Conservation (phyloP, 2,888 invertebrate species). For the Noctua pronuba region DNA sequence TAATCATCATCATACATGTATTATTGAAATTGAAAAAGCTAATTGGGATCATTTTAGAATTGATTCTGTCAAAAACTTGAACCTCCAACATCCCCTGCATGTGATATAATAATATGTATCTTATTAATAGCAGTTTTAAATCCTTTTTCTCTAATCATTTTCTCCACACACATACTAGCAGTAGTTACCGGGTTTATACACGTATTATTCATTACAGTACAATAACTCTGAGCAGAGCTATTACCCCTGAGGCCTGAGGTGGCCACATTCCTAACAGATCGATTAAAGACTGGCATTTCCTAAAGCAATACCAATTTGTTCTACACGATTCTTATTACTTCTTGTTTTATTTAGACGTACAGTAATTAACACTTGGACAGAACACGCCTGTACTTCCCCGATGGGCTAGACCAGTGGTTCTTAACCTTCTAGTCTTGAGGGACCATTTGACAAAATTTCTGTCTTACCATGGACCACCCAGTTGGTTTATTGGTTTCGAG, state of each 20-base stretch:
- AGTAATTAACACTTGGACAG: neutral
- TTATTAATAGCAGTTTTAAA: neutral
- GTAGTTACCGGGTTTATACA: neutral
- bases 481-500: no score
- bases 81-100: neutral
- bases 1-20: neutral
- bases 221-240: neutral
- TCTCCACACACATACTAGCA: neutral
- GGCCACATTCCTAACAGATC: conserved; percentile 6
- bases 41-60: neutral
- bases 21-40: neutral
- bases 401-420: no score
- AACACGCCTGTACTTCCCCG: neutral
- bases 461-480: no score
- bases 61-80: neutral
- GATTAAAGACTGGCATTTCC: neutral
- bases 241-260: neutral
- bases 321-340: neutral
- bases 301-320: conserved; percentile 3
- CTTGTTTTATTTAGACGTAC: neutral
- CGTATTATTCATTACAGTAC: neutral
- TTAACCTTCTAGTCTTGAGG: no score
- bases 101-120: neutral
- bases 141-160: no score
- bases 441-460: no score